Evolutionary conservation across 2,888 invertebrate genomes (phyloP).

Genomic region (Tyria jacobaeae): DNA sequence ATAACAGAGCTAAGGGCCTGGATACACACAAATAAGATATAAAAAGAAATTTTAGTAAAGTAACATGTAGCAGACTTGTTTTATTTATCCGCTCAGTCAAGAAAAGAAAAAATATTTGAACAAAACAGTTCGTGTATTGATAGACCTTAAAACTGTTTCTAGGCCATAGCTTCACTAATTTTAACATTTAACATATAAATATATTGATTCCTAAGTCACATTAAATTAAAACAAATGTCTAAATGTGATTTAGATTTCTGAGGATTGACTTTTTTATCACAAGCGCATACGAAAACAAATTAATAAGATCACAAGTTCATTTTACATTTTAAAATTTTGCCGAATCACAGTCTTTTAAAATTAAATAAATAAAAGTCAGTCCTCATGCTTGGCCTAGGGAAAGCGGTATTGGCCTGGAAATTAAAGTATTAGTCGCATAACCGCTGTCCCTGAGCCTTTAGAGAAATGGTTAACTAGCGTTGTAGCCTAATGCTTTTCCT

Average conservation of each 20-base stretch:
- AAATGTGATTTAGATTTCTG: constrained; percentile 73
- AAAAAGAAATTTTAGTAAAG: background rate
- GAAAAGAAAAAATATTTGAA: too few relatives aligned
- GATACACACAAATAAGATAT: background rate
- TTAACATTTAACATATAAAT: constrained; percentile 32
- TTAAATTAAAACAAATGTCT: constrained; percentile 79
- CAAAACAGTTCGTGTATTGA: background rate
- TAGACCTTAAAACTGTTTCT: constrained; percentile 21
- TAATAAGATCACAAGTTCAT: constrained; percentile 47
- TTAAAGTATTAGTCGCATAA: constrained; percentile 13
- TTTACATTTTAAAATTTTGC: constrained; percentile 32
- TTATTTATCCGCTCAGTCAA: too few relatives aligned
- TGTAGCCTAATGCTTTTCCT: constrained; percentile 13
- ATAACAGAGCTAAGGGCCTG: constrained; percentile 1
- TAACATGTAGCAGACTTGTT: too few relatives aligned
- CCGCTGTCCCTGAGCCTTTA: constrained; percentile 6
- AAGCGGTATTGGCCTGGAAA: constrained; percentile 25
- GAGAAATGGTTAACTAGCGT: constrained; percentile 13
- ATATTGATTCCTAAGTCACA: constrained; percentile 70
- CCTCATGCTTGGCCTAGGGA: constrained; percentile 44
- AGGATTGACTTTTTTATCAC: constrained; percentile 67
- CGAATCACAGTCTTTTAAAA: constrained; percentile 55
- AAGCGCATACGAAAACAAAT: constrained; percentile 51
- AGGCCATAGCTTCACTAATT: constrained; percentile 32
- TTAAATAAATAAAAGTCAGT: constrained; percentile 61